A percentile compares a stretch with the other conserved stretches of the same genome.
Evolutionary conservation across 2,113 vertebrate species (phyloP).

Genomic region (Noturus placidus): DNA sequence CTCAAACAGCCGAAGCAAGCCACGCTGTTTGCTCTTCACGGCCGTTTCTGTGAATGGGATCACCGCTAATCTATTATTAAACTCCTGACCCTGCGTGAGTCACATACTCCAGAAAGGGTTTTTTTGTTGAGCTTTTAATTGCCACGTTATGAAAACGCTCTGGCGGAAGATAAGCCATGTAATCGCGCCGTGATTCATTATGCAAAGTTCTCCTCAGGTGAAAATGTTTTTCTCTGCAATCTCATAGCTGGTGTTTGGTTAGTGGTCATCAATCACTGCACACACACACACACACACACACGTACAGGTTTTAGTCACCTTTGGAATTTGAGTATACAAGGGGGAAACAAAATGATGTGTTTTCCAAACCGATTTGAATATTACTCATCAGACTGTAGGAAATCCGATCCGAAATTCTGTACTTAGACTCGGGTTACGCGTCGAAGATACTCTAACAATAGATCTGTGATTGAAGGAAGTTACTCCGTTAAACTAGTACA

Average conservation of each 20-base stretch:
- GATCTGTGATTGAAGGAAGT: not conserved
- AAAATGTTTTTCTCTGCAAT: slow-evolving; percentile 27
- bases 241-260: slow-evolving; percentile 33
- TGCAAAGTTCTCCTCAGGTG: slow-evolving; percentile 9
- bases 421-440: too few species aligned
- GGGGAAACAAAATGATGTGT: not conserved
- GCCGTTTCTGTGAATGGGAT: slow-evolving; percentile 15
- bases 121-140: not conserved
- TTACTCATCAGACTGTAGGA: not conserved
- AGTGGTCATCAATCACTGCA: slow-evolving; percentile 33
- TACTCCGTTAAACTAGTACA: not conserved
- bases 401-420: not conserved
- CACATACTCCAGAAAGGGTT: not conserved
- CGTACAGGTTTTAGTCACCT: slow-evolving; percentile 7
- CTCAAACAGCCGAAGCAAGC: slow-evolving; percentile 31
- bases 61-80: slow-evolving; percentile 33
- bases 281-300: slow-evolving; percentile 36
- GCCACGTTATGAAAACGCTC: not conserved
- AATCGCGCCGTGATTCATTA: slow-evolving; percentile 20
- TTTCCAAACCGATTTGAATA: not conserved
- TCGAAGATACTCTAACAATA: not conserved
- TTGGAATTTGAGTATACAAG: not conserved
- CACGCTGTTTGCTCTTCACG: slow-evolving; percentile 24
- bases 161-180: slow-evolving; percentile 8
- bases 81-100: slow-evolving; percentile 21